Percentiles rank a stretch among this genome's conserved stretches.
These are phyloP conservation scores for Spea hammondii DNA, from an alignment of 2,797 vertebrate species.

Conservation along the genomic window DNA sequence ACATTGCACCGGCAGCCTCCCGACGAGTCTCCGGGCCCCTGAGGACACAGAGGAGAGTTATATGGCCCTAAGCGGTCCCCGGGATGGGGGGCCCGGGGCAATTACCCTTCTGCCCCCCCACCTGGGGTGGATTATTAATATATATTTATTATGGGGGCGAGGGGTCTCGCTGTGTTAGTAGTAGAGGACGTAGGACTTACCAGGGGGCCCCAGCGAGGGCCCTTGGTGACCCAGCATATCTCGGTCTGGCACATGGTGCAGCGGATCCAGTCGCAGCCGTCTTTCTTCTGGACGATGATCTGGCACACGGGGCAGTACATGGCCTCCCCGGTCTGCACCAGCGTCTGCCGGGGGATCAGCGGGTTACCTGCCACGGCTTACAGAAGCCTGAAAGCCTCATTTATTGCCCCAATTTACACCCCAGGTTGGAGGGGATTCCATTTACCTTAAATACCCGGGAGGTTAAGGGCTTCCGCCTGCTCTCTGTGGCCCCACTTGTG, in stretches of 20 bases:
- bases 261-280: conserved; percentile 92
- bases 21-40: conserved; percentile 86
- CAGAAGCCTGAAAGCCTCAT: too few relatives aligned
- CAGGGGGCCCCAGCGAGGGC: conserved; percentile 86
- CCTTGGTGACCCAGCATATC: conserved; percentile 96
- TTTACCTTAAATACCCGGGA: too few relatives aligned
- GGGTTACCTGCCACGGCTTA: too few relatives aligned
- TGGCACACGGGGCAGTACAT: conserved; percentile 87
- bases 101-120: background rate
- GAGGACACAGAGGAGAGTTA: conserved; percentile 14
- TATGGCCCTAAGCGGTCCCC: background rate
- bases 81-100: too few relatives aligned
- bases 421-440: too few relatives aligned
- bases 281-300: conserved; percentile 91
- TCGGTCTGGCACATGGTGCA: conserved; percentile 90
- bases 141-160: too few relatives aligned
- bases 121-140: too few relatives aligned
- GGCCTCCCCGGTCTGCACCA: conserved; percentile 82
- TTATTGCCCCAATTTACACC: too few relatives aligned
- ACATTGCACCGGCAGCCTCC: conserved; percentile 83
- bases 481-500: background rate
- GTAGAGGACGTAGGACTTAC: conserved; percentile 60
- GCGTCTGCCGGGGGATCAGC: conserved; percentile 59
- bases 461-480: background rate
- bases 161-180: too few relatives aligned